Percentiles rank a stretch among this genome's conserved stretches.
These are phyloP conservation scores for Sclerurus mexicanus DNA, from an alignment of 2,113 vertebrate genomes.

Conservation along the genomic window DNA sequence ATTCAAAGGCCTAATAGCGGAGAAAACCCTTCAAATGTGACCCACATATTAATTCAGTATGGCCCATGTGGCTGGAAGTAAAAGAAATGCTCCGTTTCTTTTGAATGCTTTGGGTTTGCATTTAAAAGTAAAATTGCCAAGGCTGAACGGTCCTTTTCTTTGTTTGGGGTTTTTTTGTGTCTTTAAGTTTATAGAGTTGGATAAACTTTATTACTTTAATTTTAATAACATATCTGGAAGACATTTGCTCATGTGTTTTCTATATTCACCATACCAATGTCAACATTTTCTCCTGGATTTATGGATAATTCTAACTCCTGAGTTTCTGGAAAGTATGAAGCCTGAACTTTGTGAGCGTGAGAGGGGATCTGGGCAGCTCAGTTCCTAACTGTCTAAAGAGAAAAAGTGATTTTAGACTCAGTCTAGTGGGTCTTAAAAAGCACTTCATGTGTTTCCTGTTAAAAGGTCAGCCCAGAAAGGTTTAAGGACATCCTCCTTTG, in stretches of 20 bases:
- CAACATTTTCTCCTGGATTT: background rate
- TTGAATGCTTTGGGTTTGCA: background rate
- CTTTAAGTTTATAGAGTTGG: background rate
- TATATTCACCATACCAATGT: background rate
- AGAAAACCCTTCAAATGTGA: background rate
- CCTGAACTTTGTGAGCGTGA: background rate
- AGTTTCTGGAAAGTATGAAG: background rate
- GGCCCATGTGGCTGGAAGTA: background rate
- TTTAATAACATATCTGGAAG: background rate
- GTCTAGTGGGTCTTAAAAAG: background rate
- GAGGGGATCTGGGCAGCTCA: background rate
- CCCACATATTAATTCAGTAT: background rate
- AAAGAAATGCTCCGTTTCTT: slow-evolving; percentile 12
- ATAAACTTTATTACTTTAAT: background rate
- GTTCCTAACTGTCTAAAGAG: background rate
- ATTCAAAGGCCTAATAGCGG: background rate
- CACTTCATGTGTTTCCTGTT: background rate
- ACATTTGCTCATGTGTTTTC: background rate
- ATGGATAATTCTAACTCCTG: background rate
- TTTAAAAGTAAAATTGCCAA: background rate
- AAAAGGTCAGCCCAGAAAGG: background rate
- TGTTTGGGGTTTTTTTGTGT: background rate
- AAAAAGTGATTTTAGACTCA: background rate
- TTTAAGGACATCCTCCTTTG: background rate
- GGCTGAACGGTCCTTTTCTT: background rate